phyloP scores from a whole-genome alignment of 2,113 vertebrate genomes.

The Garra rufa region DNA sequence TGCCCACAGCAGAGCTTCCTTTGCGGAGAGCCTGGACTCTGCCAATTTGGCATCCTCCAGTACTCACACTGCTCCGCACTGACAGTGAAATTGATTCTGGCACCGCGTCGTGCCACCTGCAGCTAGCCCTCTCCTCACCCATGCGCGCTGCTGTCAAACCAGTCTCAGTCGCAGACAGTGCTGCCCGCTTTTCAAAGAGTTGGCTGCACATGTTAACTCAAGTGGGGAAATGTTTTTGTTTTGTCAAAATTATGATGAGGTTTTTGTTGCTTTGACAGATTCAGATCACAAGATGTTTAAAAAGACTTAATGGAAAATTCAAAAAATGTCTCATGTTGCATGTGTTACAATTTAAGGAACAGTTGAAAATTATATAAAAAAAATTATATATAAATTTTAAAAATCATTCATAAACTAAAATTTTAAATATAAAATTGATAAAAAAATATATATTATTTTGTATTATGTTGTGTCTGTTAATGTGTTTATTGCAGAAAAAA shows the following conservation, averaged over 20 bases:
- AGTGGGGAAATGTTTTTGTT: constrained; percentile 4
- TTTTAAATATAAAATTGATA: too few species aligned
- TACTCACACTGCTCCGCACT: constrained; percentile 13
- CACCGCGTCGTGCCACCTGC: constrained; percentile 38
- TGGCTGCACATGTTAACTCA: constrained; percentile 13
- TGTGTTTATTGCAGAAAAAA: too few species aligned
- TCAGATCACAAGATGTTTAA: constrained; percentile 25
- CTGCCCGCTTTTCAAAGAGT: constrained; percentile 9
- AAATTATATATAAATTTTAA: too few species aligned
- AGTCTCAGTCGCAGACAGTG: constrained; percentile 1
- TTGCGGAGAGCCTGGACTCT: not conserved
- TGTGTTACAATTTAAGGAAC: not conserved
- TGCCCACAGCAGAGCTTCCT: constrained; percentile 30
- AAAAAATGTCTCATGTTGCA: not conserved
- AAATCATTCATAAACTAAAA: too few species aligned
- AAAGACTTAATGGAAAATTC: not conserved
- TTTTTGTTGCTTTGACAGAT: constrained; percentile 35
- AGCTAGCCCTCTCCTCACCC: constrained; percentile 19
- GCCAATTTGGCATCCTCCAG: constrained; percentile 50
- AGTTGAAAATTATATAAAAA: too few species aligned
- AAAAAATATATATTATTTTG: too few species aligned
- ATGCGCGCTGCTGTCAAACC: constrained; percentile 30
- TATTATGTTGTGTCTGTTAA: too few species aligned
- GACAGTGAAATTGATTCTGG: constrained; percentile 44
- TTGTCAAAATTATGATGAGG: constrained; percentile 5